phyloP scores from a whole-genome alignment of 1,140 invertebrate genomes.

The Drosophila melanogaster region DNA sequence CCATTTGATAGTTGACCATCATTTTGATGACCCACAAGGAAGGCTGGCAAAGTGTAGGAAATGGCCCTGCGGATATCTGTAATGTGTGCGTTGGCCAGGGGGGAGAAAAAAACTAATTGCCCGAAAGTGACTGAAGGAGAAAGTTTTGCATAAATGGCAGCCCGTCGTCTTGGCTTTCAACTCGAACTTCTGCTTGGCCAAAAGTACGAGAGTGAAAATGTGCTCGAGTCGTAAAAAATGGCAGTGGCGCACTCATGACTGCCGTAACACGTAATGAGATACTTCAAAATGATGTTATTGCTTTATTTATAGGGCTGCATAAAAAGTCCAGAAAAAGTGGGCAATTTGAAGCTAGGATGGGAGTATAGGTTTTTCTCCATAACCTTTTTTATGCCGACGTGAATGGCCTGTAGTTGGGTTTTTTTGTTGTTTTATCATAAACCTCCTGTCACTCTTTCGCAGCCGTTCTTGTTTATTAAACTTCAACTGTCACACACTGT shows the following conservation, averaged over 20 bases:
- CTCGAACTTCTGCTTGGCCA: constrained; percentile 48
- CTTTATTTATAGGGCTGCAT: constrained; percentile 77
- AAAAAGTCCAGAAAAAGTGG: constrained; percentile 47
- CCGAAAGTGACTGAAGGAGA: constrained; percentile 42
- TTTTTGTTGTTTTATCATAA: constrained; percentile 22
- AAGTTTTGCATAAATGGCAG: constrained; percentile 78
- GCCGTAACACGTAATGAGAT: constrained; percentile 80
- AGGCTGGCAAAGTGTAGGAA: neutral
- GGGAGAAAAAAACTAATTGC: constrained; percentile 62
- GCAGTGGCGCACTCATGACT: constrained; percentile 20
- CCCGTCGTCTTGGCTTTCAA: constrained; percentile 53
- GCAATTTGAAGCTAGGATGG: constrained; percentile 1
- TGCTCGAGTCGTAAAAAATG: constrained; percentile 69
- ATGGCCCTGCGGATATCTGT: constrained; percentile 38
- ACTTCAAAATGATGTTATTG: constrained; percentile 82
- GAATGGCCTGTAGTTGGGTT: constrained; percentile 43
- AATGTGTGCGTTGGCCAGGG: constrained; percentile 49
- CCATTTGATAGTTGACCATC: constrained; percentile 80
- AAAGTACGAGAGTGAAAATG: constrained; percentile 59
- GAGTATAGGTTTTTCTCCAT: constrained; percentile 34
- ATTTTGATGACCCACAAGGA: constrained; percentile 62
- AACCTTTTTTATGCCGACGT: constrained; percentile 53
- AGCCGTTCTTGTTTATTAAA: constrained; percentile 50
- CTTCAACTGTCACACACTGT: constrained; percentile 50
- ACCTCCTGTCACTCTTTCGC: constrained; percentile 49